Conservation (phyloP, 1,140 invertebrate genomes). For the Thereuonema tuberculata region DNA sequence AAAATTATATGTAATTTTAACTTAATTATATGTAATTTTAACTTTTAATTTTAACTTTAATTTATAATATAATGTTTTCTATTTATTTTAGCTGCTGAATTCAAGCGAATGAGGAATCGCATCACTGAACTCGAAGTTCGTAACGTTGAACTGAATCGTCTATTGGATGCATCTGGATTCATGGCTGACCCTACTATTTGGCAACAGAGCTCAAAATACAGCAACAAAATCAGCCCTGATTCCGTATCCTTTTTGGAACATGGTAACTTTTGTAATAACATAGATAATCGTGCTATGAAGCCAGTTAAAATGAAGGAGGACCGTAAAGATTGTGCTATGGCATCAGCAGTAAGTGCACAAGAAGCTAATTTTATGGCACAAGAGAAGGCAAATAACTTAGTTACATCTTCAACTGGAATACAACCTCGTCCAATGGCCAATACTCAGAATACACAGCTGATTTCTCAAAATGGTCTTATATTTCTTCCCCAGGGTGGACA, state of each 20-base stretch:
- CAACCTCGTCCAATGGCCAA: no score
- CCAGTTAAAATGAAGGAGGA: background rate
- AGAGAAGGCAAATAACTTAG: background rate
- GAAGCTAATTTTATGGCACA: background rate
- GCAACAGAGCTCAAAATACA: conserved; percentile 15
- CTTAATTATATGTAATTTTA: background rate
- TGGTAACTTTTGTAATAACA: no score
- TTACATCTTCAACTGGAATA: background rate
- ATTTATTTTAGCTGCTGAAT: conserved; percentile 22
- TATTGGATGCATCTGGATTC: conserved; percentile 25
- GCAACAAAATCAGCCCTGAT: conserved; percentile 14
- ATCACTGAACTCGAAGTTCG: conserved; percentile 21
- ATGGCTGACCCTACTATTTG: conserved; percentile 10
- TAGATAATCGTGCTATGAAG: no score
- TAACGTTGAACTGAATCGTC: conserved; percentile 23
- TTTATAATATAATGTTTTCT: background rate
- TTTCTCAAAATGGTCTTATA: background rate
- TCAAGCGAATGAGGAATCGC: conserved; percentile 22
- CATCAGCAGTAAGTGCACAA: background rate
- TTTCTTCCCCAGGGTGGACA: background rate
- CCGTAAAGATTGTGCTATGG: background rate
- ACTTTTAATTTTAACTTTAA: background rate
- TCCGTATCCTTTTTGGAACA: no score
- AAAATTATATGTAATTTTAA: background rate
- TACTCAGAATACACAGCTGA: no score